Conservation (phyloP, 2,888 invertebrate species). For the Aethes cnicana region DNA sequence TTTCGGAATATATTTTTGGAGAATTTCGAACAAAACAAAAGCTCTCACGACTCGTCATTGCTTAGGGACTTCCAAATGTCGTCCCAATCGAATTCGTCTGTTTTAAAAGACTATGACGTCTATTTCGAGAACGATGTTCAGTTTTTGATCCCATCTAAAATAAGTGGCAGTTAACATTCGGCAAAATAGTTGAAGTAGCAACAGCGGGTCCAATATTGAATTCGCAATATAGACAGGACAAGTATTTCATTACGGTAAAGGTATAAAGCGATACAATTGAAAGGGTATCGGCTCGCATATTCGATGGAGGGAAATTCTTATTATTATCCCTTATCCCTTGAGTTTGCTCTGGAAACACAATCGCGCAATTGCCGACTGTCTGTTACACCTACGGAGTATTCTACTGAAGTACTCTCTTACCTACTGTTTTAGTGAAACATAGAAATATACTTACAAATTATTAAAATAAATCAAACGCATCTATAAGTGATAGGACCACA, state of each 20-base stretch:
- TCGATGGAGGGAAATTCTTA: constrained; percentile 76
- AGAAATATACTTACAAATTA: too few species aligned
- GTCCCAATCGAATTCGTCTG: too few species aligned
- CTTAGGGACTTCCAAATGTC: too few species aligned
- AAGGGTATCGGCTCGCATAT: constrained; percentile 78
- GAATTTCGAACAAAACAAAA: too few species aligned
- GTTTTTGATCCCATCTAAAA: too few species aligned
- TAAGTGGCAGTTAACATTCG: constrained; percentile 8
- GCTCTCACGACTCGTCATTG: too few species aligned
- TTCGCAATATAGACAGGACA: constrained; percentile 72
- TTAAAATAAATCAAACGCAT: too few species aligned
- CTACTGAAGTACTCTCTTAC: too few species aligned
- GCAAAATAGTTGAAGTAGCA: constrained; percentile 32
- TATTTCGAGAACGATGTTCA: constrained; percentile 5
- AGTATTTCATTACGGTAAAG: constrained; percentile 79
- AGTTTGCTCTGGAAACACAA: constrained; percentile 65
- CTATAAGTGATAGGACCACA: too few species aligned
- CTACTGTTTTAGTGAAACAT: too few species aligned
- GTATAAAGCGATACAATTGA: constrained; percentile 81
- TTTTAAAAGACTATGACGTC: too few species aligned
- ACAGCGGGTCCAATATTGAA: constrained; percentile 63
- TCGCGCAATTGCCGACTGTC: constrained; percentile 70
- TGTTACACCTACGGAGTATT: constrained; percentile 35
- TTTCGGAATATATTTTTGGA: too few species aligned
- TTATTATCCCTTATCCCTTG: constrained; percentile 75